Conservation (phyloP, 1,140 invertebrate species). For the Diplogasteroides magnus region DNA sequence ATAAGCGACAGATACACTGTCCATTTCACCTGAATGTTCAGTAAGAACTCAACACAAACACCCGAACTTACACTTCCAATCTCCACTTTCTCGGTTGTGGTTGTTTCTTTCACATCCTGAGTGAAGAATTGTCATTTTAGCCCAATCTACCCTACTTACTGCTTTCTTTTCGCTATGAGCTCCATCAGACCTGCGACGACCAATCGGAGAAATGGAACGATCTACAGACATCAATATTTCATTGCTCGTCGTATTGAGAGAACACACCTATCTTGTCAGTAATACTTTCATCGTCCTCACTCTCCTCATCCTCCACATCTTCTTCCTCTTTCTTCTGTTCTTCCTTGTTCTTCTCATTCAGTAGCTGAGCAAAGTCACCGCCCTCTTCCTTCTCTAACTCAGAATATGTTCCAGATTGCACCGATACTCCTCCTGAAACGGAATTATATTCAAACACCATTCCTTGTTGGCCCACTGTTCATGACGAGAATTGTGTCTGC, state of each 20-base stretch:
- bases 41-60: background rate
- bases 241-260: too few species aligned
- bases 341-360: background rate
- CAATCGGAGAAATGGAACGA: too few species aligned
- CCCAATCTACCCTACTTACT: too few species aligned
- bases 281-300: too few species aligned
- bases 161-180: too few species aligned
- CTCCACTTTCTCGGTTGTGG: conserved; percentile 31
- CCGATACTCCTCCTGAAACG: conserved; percentile 29
- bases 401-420: conserved; percentile 26
- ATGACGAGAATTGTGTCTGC: conserved; percentile 43
- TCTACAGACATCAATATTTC: too few species aligned
- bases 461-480: conserved; percentile 18
- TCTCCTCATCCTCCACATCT: too few species aligned
- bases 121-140: too few species aligned
- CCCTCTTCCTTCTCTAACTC: conserved; percentile 27
- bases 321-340: conserved; percentile 11
- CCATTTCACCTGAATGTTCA: conserved; percentile 35
- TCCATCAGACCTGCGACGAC: too few species aligned
- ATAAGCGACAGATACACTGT: conserved; percentile 38
- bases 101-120: conserved; percentile 15
- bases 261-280: too few species aligned
- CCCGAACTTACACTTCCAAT: conserved; percentile 25
- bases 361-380: background rate
- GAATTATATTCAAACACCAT: conserved; percentile 5